Percentiles rank a stretch among this genome's conserved stretches.
These are phyloP conservation scores for Oreochromis mossambicus DNA, from an alignment of 2,797 vertebrate species.

Conservation along the genomic window DNA sequence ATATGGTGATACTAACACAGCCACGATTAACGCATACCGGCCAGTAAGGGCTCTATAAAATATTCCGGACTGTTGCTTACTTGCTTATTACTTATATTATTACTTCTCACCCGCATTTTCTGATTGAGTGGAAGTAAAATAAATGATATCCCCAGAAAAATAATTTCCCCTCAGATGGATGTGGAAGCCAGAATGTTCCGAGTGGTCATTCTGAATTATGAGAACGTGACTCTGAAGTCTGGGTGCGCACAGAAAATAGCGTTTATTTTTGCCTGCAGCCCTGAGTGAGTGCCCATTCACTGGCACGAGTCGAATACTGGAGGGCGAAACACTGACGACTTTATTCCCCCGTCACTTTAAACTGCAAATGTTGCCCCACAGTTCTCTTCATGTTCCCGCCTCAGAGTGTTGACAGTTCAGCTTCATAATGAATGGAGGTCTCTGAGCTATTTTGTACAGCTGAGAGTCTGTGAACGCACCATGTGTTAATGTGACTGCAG, in stretches of 20 bases:
- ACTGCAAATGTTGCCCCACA: conserved; percentile 35
- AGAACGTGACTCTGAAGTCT: conserved; percentile 52
- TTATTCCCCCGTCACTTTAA: conserved; percentile 61
- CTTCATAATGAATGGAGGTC: conserved; percentile 48
- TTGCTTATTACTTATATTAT: not conserved
- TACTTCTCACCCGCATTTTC: not conserved
- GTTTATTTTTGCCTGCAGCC: conserved; percentile 65
- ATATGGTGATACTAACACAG: not conserved
- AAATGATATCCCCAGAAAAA: conserved; percentile 10
- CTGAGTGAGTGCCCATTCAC: conserved; percentile 53
- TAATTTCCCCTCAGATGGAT: conserved; percentile 6
- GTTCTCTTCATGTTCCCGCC: conserved; percentile 35
- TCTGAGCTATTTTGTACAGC: conserved; percentile 36
- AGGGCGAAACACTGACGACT: conserved; percentile 63
- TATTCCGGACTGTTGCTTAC: not conserved
- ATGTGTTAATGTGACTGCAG: conserved; percentile 8
- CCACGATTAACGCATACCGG: accelerated
- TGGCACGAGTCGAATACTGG: conserved; percentile 40
- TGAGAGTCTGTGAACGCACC: conserved; percentile 17
- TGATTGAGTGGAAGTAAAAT: not conserved
- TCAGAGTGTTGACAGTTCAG: conserved; percentile 32
- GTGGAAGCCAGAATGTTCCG: conserved; percentile 37
- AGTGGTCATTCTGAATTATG: conserved; percentile 57
- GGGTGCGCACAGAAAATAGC: conserved; percentile 50
- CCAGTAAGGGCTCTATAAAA: not conserved